Percentiles rank a stretch among this genome's conserved stretches.
Evolutionary conservation across 1,140 invertebrate genomes (phyloP).

Genomic region (Chionoecetes opilio): DNA sequence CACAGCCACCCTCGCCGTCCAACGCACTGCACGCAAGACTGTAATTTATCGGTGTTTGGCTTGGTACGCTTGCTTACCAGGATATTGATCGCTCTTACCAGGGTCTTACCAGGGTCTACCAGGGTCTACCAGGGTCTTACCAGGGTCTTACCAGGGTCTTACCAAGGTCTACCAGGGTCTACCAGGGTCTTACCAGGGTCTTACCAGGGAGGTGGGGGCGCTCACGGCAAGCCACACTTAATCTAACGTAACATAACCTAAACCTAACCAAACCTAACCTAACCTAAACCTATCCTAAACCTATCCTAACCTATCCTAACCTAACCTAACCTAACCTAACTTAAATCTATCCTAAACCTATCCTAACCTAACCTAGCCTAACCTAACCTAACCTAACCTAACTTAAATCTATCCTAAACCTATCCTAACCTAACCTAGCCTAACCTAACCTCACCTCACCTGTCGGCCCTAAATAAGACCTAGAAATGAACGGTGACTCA

Average conservation of each 20-base stretch:
- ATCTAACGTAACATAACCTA: too few relatives aligned
- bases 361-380: too few relatives aligned
- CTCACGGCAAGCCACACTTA: not conserved
- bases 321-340: not conserved
- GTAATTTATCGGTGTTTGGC: slow-evolving; percentile 5
- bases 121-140: too few relatives aligned
- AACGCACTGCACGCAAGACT: not conserved
- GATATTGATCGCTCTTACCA: not conserved
- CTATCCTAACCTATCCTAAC: not conserved
- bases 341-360: too few relatives aligned
- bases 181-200: too few relatives aligned
- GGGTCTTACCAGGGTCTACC: too few relatives aligned
- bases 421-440: not conserved
- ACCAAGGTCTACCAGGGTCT: too few relatives aligned
- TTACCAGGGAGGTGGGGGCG: not conserved
- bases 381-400: not conserved
- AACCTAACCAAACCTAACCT: too few relatives aligned
- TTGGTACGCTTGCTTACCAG: not conserved
- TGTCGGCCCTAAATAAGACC: not conserved
- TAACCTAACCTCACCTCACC: not conserved
- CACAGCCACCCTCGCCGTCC: not conserved
- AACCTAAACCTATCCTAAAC: not conserved
- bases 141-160: too few relatives aligned
- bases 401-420: not conserved
- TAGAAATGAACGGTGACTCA: not conserved